These are phyloP conservation scores for Pogonognathellus flavescens DNA, from an alignment of 1,140 invertebrate genomes.

Conservation along the genomic window DNA sequence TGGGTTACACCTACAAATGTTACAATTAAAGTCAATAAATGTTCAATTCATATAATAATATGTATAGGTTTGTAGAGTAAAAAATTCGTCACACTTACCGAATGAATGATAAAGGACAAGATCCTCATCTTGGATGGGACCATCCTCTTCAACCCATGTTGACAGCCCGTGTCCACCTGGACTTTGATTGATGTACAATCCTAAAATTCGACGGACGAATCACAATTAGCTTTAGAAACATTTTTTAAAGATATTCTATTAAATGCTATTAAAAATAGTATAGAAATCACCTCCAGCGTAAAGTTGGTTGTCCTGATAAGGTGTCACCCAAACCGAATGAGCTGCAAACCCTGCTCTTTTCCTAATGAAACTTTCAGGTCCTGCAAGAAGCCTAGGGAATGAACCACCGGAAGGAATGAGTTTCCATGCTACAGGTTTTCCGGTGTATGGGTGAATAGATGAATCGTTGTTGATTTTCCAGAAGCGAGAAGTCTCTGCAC, in stretches of 20 bases:
- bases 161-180: conserved; percentile 58
- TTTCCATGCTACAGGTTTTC: conserved; percentile 63
- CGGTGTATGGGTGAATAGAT: conserved; percentile 57
- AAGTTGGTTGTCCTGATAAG: conserved; percentile 39
- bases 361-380: conserved; percentile 54
- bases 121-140: conserved; percentile 57
- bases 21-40: not conserved
- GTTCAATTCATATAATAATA: too few relatives aligned
- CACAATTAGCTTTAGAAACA: not conserved
- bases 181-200: conserved; percentile 65
- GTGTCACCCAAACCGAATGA: conserved; percentile 63
- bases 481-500: conserved; percentile 22
- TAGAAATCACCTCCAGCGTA: conserved; percentile 15
- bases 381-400: conserved; percentile 53
- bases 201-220: not conserved
- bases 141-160: conserved; percentile 56
- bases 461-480: conserved; percentile 64
- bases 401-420: conserved; percentile 56
- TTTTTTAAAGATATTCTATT: too few relatives aligned
- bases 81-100: too few relatives aligned
- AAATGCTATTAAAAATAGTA: not conserved
- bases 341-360: conserved; percentile 62
- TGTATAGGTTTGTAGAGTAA: too few relatives aligned
- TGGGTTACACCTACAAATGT: conserved; percentile 58
- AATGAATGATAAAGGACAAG: conserved; percentile 65